phyloP scores from a whole-genome alignment of 2,113 vertebrate species.

The Poeciliopsis occidentalis region DNA sequence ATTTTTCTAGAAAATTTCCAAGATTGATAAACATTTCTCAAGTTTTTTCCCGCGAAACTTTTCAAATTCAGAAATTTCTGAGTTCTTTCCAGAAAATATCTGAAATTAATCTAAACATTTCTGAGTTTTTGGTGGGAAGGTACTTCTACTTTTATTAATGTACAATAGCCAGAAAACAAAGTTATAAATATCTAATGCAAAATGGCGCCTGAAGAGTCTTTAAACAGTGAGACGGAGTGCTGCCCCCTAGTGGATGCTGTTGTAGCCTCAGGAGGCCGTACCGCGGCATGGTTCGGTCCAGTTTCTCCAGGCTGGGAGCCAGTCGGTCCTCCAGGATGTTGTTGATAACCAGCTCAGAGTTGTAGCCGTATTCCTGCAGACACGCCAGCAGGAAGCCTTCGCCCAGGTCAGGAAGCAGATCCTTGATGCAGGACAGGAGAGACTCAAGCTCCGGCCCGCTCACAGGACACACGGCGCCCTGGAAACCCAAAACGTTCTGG shows the following conservation, averaged over 20 bases:
- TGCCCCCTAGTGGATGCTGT: background rate
- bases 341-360: slow-evolving; percentile 91
- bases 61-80: too few species aligned
- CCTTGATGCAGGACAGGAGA: slow-evolving; percentile 89
- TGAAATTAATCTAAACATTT: too few species aligned
- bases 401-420: slow-evolving; percentile 90
- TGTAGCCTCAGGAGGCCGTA: slow-evolving; percentile 32
- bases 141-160: too few species aligned
- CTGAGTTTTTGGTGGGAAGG: too few species aligned
- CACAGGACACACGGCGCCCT: slow-evolving; percentile 68
- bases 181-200: too few species aligned
- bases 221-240: too few species aligned
- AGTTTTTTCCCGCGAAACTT: too few species aligned
- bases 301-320: slow-evolving; percentile 77
- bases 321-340: slow-evolving; percentile 92
- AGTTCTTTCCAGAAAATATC: too few species aligned
- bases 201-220: too few species aligned
- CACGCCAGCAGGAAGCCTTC: slow-evolving; percentile 96
- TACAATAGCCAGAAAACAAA: too few species aligned
- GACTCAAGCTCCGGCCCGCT: slow-evolving; percentile 89
- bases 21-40: too few species aligned
- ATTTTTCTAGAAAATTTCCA: too few species aligned
- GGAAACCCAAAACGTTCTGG: background rate
- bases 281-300: slow-evolving; percentile 90
- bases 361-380: slow-evolving; percentile 86